Conservation (phyloP, 1,140 invertebrate species). For the Pomacea maculata region DNA sequence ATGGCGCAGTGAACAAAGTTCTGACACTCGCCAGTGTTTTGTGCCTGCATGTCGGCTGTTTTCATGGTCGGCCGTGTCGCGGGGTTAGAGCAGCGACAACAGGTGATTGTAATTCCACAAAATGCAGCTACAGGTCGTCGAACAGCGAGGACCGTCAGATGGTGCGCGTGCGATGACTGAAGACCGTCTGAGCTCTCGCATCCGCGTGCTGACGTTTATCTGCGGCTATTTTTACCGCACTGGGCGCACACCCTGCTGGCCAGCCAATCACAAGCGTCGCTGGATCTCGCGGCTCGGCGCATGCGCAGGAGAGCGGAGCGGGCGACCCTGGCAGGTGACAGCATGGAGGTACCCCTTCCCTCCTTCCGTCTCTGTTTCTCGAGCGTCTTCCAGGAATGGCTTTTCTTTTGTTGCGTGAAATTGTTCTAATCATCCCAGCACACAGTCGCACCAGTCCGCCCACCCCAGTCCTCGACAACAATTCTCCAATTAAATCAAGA, state of each 20-base stretch:
- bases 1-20: slow-evolving; percentile 47
- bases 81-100: neutral
- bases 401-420: too few relatives aligned
- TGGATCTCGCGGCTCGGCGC: too few relatives aligned
- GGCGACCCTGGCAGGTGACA: too few relatives aligned
- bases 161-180: neutral
- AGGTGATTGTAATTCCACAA: neutral
- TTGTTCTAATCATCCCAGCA: too few relatives aligned
- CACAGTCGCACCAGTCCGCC: too few relatives aligned
- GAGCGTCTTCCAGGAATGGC: too few relatives aligned
- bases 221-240: neutral
- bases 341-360: too few relatives aligned
- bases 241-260: neutral
- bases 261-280: neutral
- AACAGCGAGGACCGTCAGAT: neutral
- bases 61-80: neutral
- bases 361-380: too few relatives aligned
- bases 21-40: neutral
- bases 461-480: too few relatives aligned
- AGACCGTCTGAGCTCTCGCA: too few relatives aligned
- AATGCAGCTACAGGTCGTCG: neutral
- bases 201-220: neutral
- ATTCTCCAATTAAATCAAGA: too few relatives aligned
- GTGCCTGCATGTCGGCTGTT: neutral
- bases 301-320: too few relatives aligned